phyloP scores from a whole-genome alignment of 2,797 vertebrate species.

The Lates japonicus region DNA sequence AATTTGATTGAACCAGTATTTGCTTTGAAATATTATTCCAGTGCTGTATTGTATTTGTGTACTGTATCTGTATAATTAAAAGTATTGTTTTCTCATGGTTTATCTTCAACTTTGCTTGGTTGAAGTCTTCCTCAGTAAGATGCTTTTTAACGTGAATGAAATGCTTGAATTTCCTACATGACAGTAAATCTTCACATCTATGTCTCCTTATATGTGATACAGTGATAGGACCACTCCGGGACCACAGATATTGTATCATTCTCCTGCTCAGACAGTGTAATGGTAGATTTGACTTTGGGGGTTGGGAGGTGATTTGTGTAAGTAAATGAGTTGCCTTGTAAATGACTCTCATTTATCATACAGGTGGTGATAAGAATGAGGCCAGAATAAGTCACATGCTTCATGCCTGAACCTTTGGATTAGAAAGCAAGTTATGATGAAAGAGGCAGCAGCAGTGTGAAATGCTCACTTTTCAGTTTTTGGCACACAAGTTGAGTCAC shows the following conservation, averaged over 20 bases:
- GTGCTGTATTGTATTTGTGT: too few relatives aligned
- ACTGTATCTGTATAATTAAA: too few relatives aligned
- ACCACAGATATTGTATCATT: neutral
- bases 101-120: too few relatives aligned
- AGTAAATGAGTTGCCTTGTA: constrained; percentile 6
- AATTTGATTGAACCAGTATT: too few relatives aligned
- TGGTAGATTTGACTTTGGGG: neutral
- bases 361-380: neutral
- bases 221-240: too few relatives aligned
- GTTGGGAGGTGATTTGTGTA: neutral
- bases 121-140: too few relatives aligned
- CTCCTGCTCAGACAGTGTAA: neutral
- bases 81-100: too few relatives aligned
- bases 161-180: too few relatives aligned
- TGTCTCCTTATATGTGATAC: too few relatives aligned
- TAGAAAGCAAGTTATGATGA: neutral
- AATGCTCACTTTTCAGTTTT: neutral
- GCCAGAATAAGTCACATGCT: neutral
- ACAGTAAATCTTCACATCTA: too few relatives aligned
- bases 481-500: neutral
- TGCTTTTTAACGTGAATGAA: too few relatives aligned
- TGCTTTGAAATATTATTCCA: too few relatives aligned
- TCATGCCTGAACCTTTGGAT: neutral
- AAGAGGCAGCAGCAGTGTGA: constrained; percentile 12
- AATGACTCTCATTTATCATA: neutral